Evolutionary conservation across 2,888 invertebrate genomes (phyloP).

Genomic region (Cerastis leucographa): DNA sequence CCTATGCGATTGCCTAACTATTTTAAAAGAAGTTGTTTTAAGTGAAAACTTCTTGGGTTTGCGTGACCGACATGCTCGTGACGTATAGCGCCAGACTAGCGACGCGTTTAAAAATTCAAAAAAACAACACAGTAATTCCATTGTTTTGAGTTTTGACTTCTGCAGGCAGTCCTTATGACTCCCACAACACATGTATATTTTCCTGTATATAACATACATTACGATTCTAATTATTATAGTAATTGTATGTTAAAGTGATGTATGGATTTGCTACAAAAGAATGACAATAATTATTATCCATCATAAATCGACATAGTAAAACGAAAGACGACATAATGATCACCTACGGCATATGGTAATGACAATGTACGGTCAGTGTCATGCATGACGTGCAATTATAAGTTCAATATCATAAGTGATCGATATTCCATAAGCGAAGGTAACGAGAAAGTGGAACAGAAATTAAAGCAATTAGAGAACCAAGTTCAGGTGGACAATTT

Average conservation of each 20-base stretch:
- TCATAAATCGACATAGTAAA: constrained; percentile 33
- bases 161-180: too few relatives aligned
- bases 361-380: constrained; percentile 55
- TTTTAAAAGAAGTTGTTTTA: too few relatives aligned
- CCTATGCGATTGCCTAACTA: too few relatives aligned
- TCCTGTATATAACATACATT: constrained; percentile 19
- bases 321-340: constrained; percentile 48
- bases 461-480: constrained; percentile 53
- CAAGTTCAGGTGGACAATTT: constrained; percentile 46
- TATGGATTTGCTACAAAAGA: constrained; percentile 46
- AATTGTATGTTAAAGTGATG: constrained; percentile 30
- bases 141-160: too few relatives aligned
- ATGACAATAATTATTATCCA: constrained; percentile 31
- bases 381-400: constrained; percentile 60
- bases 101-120: too few relatives aligned
- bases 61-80: too few relatives aligned
- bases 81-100: too few relatives aligned
- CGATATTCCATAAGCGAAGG: constrained; percentile 61
- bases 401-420: constrained; percentile 64
- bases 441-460: constrained; percentile 55
- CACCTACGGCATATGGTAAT: constrained; percentile 51
- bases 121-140: too few relatives aligned
- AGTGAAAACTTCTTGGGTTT: too few relatives aligned
- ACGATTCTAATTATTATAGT: constrained; percentile 12
- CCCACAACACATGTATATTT: too few relatives aligned